These are phyloP conservation scores for Aphelinus certus DNA, from an alignment of 1,140 invertebrate genomes.

Conservation along the genomic window DNA sequence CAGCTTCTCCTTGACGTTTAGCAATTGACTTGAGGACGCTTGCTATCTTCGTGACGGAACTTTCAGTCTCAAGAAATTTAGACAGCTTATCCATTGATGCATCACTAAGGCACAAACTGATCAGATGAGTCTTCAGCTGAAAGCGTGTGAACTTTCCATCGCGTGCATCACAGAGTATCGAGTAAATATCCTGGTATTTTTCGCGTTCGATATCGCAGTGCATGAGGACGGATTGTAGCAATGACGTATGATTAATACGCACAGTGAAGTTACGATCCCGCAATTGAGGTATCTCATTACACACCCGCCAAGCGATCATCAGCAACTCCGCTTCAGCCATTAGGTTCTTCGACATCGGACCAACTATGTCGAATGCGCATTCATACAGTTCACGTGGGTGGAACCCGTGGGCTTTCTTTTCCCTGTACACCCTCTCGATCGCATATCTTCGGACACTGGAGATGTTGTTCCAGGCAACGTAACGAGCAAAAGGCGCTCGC, in stretches of 20 bases:
- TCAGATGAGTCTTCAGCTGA: slow-evolving; percentile 78
- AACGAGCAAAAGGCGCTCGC: slow-evolving; percentile 81
- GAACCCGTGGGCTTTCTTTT: slow-evolving; percentile 82
- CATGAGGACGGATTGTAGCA: slow-evolving; percentile 81
- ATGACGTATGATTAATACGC: slow-evolving; percentile 83
- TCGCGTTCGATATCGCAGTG: slow-evolving; percentile 82
- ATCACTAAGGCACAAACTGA: slow-evolving; percentile 75
- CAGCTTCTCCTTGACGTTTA: slow-evolving; percentile 72
- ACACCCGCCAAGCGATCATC: slow-evolving; percentile 80
- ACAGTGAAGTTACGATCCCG: slow-evolving; percentile 77
- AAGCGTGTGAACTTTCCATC: slow-evolving; percentile 74
- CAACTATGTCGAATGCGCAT: slow-evolving; percentile 94
- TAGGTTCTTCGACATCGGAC: slow-evolving; percentile 73
- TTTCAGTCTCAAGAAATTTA: slow-evolving; percentile 79
- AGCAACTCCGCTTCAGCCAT: slow-evolving; percentile 88
- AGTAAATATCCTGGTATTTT: slow-evolving; percentile 74
- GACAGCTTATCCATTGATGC: slow-evolving; percentile 75
- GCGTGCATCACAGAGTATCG: slow-evolving; percentile 71
- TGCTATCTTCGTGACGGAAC: slow-evolving; percentile 71
- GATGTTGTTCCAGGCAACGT: slow-evolving; percentile 84
- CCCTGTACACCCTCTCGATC: slow-evolving; percentile 87
- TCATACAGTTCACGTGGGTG: slow-evolving; percentile 90
- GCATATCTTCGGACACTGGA: slow-evolving; percentile 83
- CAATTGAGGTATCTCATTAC: slow-evolving; percentile 75
- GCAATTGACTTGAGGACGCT: slow-evolving; percentile 71